Evolutionary conservation across 2,797 vertebrate genomes (phyloP), one percentile per base, ranked within the genome.

Genomic region (Rhinichthys osculus): DNA sequence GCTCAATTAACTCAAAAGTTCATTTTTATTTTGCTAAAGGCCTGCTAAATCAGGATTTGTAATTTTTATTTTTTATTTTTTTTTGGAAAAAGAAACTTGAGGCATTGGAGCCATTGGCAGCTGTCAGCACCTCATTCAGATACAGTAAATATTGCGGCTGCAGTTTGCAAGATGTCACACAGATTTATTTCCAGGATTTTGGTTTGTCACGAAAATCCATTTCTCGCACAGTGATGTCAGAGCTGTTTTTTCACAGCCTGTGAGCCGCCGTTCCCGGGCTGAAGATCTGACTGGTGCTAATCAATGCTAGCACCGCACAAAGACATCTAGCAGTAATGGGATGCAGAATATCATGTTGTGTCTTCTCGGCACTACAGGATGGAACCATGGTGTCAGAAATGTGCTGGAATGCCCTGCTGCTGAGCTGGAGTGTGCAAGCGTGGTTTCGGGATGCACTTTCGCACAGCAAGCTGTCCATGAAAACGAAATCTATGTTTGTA

Each of bases 301-400:
- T 88, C 88, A 76, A 84, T 73, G 52, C 83, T 87, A 71, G 85
- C 77, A 79, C n/a, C 40, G 13, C 67, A 70, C 54, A 67, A 66
- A 81, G 87, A 86, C 21, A 57, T 70, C 80, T 71, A 57, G 59
- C 42, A 19, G 50, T 88, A 84, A 70, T 82, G 62, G 35, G 17
- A 82, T 67, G 76, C 57, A 85, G 69, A 78, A 81, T 82, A 71
- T 85, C 72, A 54, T 81, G 78, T 66, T 14, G 52, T 73, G 33
- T 78, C 16, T 76, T 30, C 83, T 79, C 52, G 4, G 74, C 42
- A 52, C 52, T 85, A 78, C 83, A 44, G 73, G 64, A 83, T 81
- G 77, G 52, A 57, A n/a, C 47, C 10, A 7, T 74, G 80, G 59
- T 74, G 86, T 85, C 79, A 54, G 69, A 38, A 59, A 84, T 83